Base-by-base conservation (phyloP, 2,113 vertebrate species). In the Cyanistes caeruleus region DNA sequence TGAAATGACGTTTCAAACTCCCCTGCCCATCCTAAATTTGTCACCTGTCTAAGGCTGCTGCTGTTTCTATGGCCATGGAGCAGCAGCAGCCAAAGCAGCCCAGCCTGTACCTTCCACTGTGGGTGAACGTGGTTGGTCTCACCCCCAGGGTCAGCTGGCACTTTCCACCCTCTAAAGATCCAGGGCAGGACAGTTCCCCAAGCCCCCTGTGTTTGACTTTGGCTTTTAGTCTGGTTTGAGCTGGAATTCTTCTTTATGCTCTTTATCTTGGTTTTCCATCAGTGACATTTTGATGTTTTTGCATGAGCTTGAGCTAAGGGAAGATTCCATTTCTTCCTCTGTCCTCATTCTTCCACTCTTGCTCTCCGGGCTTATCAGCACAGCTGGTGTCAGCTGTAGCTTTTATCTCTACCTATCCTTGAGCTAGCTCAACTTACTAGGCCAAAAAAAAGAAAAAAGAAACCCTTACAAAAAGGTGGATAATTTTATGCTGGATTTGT, bases 361-460 rank as follows among this genome's bases (percentile, higher is more conserved):
- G 79, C 79, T 90, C 21, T 86, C 55, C 4, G 30, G 46, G 51
- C 27, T 96, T 89, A 90, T 88, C 90, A 69, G 70, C 70, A 53
- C 65, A 87, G 78, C 59, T 77, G 72, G 43, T 96, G 76, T 67
- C 88, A 88, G 63, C 79, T 69, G 46, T 21, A 90, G 55, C 55
- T 92, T 91, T 90, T 93, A 70, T 88, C 79, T 96, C 55, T 80
- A 24, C 72, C 75, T 84, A 11, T 67, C 51, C 88, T 77, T 74
- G 48, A 67, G 72, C 27, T 1, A 5, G 68, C 63, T 95, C 35
- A 83, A 77, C 46, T 91, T 82, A n/a, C 6, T 10, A 37, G 41
- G 59, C 6, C 5, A 41, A 48, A n/a, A 12, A 15, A 19, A 13
- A 23, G 21, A 41, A 20, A 10, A n/a, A 14, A 41, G 2, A 27